phyloP scores from a whole-genome alignment of 1,140 invertebrate genomes.

The Aphaenogaster floridana region DNA sequence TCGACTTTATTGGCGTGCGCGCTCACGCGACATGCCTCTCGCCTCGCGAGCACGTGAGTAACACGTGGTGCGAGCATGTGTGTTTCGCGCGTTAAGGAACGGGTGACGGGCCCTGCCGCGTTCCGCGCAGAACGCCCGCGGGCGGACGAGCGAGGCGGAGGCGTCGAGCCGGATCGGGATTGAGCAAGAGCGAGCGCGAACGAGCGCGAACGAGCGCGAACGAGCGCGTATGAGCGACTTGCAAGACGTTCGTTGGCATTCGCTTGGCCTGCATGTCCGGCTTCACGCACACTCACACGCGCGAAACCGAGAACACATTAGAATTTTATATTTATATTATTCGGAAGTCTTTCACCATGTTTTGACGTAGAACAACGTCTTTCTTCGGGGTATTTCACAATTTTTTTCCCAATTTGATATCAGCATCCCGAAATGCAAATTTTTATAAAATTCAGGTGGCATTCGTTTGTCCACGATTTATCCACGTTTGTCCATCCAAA shows the following conservation, averaged over 20 bases:
- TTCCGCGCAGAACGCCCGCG: neutral
- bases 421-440: too few species aligned
- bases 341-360: neutral
- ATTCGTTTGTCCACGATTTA: too few species aligned
- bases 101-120: constrained; percentile 7
- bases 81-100: constrained; percentile 18
- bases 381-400: too few species aligned
- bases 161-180: neutral
- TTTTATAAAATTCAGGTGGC: too few species aligned
- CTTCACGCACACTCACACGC: too few species aligned
- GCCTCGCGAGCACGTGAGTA: constrained; percentile 75
- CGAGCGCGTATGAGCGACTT: neutral
- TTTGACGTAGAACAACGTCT: too few species aligned
- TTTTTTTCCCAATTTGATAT: too few species aligned
- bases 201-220: too few species aligned
- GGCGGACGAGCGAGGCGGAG: neutral
- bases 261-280: neutral
- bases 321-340: neutral
- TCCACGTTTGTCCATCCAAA: too few species aligned
- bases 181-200: neutral
- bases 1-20: constrained; percentile 78
- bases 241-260: neutral
- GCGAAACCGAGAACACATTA: neutral
- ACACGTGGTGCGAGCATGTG: constrained; percentile 77
- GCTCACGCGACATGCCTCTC: constrained; percentile 74